phyloP scores from a whole-genome alignment of 2,113 vertebrate genomes.

The Carettochelys insculpta region DNA sequence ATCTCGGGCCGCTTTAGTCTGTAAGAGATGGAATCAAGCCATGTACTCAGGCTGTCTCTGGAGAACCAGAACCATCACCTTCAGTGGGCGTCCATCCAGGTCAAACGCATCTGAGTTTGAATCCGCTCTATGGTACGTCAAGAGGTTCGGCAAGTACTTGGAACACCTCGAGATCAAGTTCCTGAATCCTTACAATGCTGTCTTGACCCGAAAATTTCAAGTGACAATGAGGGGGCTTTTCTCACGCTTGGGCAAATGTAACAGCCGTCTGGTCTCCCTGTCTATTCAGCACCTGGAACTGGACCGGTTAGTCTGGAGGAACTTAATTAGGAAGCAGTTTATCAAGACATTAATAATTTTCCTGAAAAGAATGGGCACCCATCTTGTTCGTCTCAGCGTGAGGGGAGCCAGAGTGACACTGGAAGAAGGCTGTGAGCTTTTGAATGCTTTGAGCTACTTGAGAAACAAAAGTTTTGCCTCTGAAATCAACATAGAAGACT shows the following conservation, averaged over 20 bases:
- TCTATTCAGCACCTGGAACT: conserved; percentile 75
- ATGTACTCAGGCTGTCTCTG: conserved; percentile 77
- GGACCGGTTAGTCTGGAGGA: conserved; percentile 74
- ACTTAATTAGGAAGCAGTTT: conserved; percentile 49
- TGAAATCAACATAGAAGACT: conserved; percentile 77
- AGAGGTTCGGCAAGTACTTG: conserved; percentile 75
- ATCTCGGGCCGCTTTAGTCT: conserved; percentile 75
- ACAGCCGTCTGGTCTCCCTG: conserved; percentile 65
- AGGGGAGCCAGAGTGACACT: conserved; percentile 73
- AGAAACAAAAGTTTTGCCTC: conserved; percentile 42
- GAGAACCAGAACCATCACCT: conserved; percentile 74
- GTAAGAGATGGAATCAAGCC: conserved; percentile 72
- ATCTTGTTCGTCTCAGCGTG: conserved; percentile 71
- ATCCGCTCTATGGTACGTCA: conserved; percentile 71
- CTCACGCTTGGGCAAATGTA: conserved; percentile 65
- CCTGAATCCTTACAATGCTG: conserved; percentile 59
- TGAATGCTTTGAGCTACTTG: conserved; percentile 68
- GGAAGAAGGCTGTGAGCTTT: conserved; percentile 75
- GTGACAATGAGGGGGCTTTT: conserved; percentile 69
- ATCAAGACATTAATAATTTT: conserved; percentile 73
- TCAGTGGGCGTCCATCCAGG: conserved; percentile 65
- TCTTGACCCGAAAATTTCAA: conserved; percentile 75
- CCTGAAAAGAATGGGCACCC: conserved; percentile 68
- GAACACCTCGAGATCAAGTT: conserved; percentile 77
- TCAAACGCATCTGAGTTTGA: conserved; percentile 38